A percentile compares a stretch with the other conserved stretches of the same genome.
Conservation (phyloP, 2,888 invertebrate genomes). For the Bellardia pandia region DNA sequence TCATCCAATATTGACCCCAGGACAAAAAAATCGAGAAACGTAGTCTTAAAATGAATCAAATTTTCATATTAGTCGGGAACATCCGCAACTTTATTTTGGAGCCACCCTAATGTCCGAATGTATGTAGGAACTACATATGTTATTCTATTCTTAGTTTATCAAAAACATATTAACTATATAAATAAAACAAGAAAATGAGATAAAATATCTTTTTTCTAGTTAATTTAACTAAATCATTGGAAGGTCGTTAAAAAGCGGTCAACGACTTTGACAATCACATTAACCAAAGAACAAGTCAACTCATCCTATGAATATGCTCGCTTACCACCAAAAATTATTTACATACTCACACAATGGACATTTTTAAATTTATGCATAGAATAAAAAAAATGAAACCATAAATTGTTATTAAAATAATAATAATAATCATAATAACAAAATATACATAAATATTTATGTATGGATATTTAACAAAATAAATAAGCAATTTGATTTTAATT, state of each 20-base stretch:
- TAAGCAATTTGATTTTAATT: too few relatives aligned
- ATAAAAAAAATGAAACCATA: too few relatives aligned
- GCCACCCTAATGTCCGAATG: too few relatives aligned
- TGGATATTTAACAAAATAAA: too few relatives aligned
- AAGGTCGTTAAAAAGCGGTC: slow-evolving; percentile 55
- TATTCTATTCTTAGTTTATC: not conserved
- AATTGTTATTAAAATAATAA: too few relatives aligned
- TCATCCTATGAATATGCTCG: not conserved
- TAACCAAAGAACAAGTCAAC: slow-evolving; percentile 4
- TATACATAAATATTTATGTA: too few relatives aligned
- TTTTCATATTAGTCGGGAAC: too few relatives aligned
- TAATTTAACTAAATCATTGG: not conserved
- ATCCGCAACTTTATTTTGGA: too few relatives aligned
- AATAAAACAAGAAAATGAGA: not conserved
- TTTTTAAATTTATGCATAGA: not conserved
- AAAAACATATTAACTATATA: not conserved
- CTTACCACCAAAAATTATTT: not conserved
- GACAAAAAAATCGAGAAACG: too few relatives aligned
- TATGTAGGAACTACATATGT: not conserved
- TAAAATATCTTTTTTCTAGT: slow-evolving; percentile 15
- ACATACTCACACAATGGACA: not conserved
- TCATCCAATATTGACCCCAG: too few relatives aligned
- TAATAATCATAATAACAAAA: too few relatives aligned
- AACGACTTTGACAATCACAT: slow-evolving; percentile 51
- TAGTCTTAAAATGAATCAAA: too few relatives aligned